Percentiles rank a stretch among this genome's conserved stretches.
Evolutionary conservation across 2,797 vertebrate species (phyloP).

Genomic region (Loris lydekkerianus): DNA sequence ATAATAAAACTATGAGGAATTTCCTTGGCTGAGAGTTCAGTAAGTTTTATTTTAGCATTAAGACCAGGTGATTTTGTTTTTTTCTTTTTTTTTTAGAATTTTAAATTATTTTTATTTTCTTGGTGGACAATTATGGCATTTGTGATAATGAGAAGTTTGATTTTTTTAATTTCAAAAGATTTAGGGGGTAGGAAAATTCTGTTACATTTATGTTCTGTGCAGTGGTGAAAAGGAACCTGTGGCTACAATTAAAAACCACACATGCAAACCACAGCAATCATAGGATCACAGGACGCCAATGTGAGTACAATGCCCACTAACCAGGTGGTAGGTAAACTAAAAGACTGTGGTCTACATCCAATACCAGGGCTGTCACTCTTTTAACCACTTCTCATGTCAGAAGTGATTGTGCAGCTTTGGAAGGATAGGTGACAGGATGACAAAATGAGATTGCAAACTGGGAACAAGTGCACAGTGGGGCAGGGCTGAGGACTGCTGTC

Average conservation of each 20-base stretch:
- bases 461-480: too few species aligned
- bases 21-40: rapidly evolving
- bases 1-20: too few species aligned
- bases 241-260: too few species aligned
- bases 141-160: not conserved
- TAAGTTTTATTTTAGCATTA: not conserved
- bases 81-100: not conserved
- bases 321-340: too few species aligned
- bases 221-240: not conserved
- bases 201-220: not conserved
- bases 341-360: not conserved
- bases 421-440: not conserved
- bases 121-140: not conserved
- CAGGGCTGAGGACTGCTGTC: too few species aligned
- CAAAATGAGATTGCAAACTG: rapidly evolving
- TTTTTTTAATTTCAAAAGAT: not conserved
- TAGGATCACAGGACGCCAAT: too few species aligned
- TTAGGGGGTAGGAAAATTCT: not conserved
- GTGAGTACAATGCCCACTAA: not conserved
- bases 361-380: too few species aligned
- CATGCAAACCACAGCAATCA: too few species aligned
- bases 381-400: not conserved
- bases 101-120: not conserved
- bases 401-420: too few species aligned
- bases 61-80: not conserved